Evolutionary conservation across 1,140 invertebrate species (phyloP), one percentile per base, ranked within the genome.

Genomic region (Aphidius gifuensis): DNA sequence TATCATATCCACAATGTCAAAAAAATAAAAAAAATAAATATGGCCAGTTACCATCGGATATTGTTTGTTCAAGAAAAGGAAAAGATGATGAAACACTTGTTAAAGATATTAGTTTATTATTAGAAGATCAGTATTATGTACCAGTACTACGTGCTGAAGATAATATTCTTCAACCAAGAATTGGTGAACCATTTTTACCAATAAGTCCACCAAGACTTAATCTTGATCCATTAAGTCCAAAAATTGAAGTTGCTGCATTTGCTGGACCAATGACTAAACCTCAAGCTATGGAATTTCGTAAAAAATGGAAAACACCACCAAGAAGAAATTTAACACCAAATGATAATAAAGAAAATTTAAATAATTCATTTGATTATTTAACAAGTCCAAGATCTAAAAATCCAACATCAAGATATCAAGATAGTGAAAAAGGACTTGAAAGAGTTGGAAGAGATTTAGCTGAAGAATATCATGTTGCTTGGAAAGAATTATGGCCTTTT

Each of bases 401-500:
- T 66, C 60, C 66, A 68, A 23, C 58, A 42, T 49, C 90, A 56
- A 83, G 89, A 60, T 82, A 92, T 16, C 83, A 86, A 62, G 92
- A 95, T 73, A 85, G 86, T 44, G 87, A 91, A 49, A 96, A 94
- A 76, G 93, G 93, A 2, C 78, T 95, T 9, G 94, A 96, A 81
- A 81, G 86, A 66, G 83, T 92, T 56, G 92, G 92, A 53, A 39
- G 92, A 65, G 83, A 87, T 61, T 71, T 96, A 64, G 93, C 93
- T 4, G 84, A 87, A 65, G 83, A 92, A 73, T 85, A 87, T 73
- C 85, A 89, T 42, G 82, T 94, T 0, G 81, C 83, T n/a, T 97
- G 93, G 93, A 89, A 87, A 65, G 94, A 97, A 74, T 93, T 92
- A 75, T 97, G 94, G 93, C 86, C 88, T 4, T 96, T 96, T 74